Percentiles rank a stretch among this genome's conserved stretches.
Conservation (phyloP, 2,113 vertebrate genomes). For the Equus quagga region DNA sequence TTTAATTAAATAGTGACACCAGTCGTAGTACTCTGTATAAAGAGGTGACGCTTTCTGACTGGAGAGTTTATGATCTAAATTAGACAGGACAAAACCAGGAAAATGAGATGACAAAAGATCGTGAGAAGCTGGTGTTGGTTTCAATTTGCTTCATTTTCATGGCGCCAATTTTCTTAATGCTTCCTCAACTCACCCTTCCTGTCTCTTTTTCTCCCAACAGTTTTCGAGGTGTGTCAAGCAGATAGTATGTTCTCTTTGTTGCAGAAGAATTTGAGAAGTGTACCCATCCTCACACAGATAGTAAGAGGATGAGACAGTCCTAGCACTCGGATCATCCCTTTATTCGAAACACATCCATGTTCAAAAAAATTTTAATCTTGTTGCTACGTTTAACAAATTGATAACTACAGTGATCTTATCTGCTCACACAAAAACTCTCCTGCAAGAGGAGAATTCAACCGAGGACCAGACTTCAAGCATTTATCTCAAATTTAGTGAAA, state of each 20-base stretch:
- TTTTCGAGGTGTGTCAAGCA: not conserved
- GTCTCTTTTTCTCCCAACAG: not conserved
- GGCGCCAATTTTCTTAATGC: not conserved
- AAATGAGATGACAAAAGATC: conserved; percentile 25
- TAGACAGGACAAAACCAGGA: not conserved
- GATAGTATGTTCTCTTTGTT: not conserved
- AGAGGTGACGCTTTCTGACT: not conserved
- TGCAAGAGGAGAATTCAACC: not conserved
- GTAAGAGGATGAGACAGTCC: not conserved
- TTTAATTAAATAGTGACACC: conserved; percentile 58
- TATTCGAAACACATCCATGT: not conserved
- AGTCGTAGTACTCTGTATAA: not conserved
- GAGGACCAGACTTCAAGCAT: not conserved
- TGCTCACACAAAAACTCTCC: not conserved
- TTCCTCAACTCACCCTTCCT: not conserved
- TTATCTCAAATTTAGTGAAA: not conserved
- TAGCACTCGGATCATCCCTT: not conserved
- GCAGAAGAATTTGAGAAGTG: not conserved
- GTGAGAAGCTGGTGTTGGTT: conserved; percentile 1
- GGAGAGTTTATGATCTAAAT: conserved; percentile 51
- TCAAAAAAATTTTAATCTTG: not conserved
- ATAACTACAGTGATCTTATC: not conserved
- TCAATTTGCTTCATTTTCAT: conserved; percentile 60
- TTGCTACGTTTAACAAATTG: not conserved
- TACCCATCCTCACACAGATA: not conserved